phyloP scores from a whole-genome alignment of 2,113 vertebrate genomes.

The Campylomormyrus numenius region DNA sequence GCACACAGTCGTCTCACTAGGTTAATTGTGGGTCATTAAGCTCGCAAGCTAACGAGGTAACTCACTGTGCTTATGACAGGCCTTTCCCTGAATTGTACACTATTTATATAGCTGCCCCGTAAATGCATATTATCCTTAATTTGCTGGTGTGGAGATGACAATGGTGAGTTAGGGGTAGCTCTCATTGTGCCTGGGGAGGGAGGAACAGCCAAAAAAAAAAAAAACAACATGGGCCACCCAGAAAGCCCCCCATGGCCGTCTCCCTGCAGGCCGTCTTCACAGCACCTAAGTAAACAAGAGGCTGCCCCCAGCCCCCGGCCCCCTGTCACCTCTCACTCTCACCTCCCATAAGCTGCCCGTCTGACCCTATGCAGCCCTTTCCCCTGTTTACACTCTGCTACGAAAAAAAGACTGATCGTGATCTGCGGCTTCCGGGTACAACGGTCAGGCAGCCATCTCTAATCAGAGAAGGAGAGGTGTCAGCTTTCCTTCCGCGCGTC shows the following conservation, averaged over 20 bases:
- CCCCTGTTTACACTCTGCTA: not conserved
- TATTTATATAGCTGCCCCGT: not conserved
- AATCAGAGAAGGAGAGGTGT: not conserved
- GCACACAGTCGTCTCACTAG: not conserved
- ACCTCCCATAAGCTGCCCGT: not conserved
- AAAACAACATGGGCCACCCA: conserved; percentile 9
- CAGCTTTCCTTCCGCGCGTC: not conserved
- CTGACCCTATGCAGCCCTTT: not conserved
- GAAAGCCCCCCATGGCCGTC: not conserved
- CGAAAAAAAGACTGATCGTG: not conserved
- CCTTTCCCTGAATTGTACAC: not conserved
- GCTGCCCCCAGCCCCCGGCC: not conserved
- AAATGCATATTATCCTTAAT: not conserved
- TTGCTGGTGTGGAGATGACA: not conserved
- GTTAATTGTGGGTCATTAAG: not conserved
- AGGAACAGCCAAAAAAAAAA: not conserved
- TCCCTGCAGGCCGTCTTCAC: conserved; percentile 5
- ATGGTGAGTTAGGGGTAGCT: not conserved
- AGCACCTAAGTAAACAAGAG: conserved; percentile 23
- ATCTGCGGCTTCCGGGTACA: not conserved
- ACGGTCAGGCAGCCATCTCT: not conserved
- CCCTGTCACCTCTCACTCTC: not conserved
- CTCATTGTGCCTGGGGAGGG: not conserved
- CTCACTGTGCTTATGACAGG: not conserved
- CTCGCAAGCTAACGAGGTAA: not conserved